Base-by-base conservation (phyloP, 2,797 vertebrate species). In the Micrastur ruficollis region DNA sequence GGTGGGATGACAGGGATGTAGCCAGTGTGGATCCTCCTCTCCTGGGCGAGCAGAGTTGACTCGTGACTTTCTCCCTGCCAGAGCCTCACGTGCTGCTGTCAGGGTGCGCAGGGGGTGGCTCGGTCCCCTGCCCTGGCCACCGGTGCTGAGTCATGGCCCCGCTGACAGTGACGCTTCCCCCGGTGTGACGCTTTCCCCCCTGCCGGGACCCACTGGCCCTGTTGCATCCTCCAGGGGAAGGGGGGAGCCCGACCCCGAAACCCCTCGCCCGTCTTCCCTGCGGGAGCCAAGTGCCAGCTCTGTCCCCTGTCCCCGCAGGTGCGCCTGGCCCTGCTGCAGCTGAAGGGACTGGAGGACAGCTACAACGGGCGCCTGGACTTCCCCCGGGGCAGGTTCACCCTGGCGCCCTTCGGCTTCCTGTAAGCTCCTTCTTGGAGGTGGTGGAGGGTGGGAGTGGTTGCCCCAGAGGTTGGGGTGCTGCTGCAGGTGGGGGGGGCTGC, bases 271-370 rank as follows among this genome's bases (percentile, higher is more conserved):
- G 2, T 12, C 10, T 36, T 58, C 18, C 11, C 25, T 0, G 0
- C 4, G 8, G 52, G 52, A 71, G 32, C 34, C 0, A 0, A 5
- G 40, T 67, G 53, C 55, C 89, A 82, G 58, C 88, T 55, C 53
- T 82, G 85, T 95, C 66, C 86, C 73, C 42, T 65, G 73, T 86
- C 72, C 89, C 58, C 32, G 19, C 90, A 99, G 99, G 98, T 99
- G 46, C 98, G 62, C 47, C 98, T 99, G 97, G 98, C 97, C 14
- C 97, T 99, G 90, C 98, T 99, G 94, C 99, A 99, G 98, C 98
- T 99, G 91, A 99, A 99, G 93, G 99, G 99, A 59, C 97, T 99
- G 63, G 99, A 99, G 97, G 99, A 99, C 91, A 98, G 98, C 89
- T 99, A 99, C 93, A 98, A 98, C 29, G 93, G 98, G 12, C 97